A percentile compares a stretch with the other conserved stretches of the same genome.
phyloP scores from a whole-genome alignment of 2,113 vertebrate genomes.

The Myxocyprinus asiaticus region DNA sequence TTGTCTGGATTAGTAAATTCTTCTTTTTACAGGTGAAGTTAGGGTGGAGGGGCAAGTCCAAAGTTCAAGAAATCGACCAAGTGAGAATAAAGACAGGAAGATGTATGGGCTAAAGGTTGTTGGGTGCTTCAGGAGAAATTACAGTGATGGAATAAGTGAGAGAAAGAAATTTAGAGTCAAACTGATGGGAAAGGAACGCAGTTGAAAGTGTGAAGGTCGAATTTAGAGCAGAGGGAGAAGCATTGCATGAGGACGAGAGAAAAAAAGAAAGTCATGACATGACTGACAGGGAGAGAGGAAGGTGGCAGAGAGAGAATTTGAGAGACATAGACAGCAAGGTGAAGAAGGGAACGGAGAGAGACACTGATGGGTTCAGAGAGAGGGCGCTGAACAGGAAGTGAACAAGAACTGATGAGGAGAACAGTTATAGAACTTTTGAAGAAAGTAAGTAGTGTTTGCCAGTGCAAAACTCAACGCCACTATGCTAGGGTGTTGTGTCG shows the following conservation, averaged over 20 bases:
- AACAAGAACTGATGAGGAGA: background rate
- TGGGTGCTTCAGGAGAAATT: background rate
- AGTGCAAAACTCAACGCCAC: too few relatives aligned
- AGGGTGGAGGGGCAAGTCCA: too few relatives aligned
- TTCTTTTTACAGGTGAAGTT: too few relatives aligned
- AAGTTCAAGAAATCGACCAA: too few relatives aligned
- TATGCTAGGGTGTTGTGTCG: too few relatives aligned
- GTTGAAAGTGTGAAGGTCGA: background rate
- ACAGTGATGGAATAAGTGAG: slow-evolving; percentile 5
- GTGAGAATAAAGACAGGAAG: too few relatives aligned
- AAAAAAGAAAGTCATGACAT: background rate
- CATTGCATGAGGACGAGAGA: background rate
- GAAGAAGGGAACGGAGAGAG: background rate
- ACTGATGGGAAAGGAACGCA: background rate
- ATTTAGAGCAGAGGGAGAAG: background rate
- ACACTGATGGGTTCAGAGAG: background rate
- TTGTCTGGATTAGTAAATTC: too few relatives aligned
- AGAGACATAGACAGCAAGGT: background rate
- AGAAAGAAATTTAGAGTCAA: background rate
- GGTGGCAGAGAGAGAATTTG: background rate
- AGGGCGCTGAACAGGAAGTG: background rate
- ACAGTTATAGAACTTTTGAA: background rate
- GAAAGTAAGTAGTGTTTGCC: too few relatives aligned
- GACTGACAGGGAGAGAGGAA: too few relatives aligned
- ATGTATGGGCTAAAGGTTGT: background rate